Evolutionary conservation across 1,140 invertebrate genomes (phyloP), one percentile per base, ranked within the genome.

Genomic region (Drosophila nigromelanica): DNA sequence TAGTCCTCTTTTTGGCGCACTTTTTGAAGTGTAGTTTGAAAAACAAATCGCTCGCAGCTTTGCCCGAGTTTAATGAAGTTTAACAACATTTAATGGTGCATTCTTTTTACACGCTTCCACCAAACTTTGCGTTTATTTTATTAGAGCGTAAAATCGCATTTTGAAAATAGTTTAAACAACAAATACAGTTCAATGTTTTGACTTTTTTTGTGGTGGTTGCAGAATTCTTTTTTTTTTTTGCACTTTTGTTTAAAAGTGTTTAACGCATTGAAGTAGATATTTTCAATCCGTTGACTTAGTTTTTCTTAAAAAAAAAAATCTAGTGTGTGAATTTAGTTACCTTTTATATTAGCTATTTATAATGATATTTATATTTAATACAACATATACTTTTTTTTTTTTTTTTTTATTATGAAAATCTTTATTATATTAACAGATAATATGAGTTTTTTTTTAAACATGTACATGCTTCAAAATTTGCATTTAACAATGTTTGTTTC

Each of bases 61-160:
- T 30, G 40, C 33, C 10, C 51, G 64, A 74, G 74, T 43, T 78
- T 77, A 75, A 73, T 68, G 78, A 81, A 81, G 62, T 82, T 72
- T 43, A 52, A 58, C 45, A 76, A 72, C 58, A 67, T 70, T 83
- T 79, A 83, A 85, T 76, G 72, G 67, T 51, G 71, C 80, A 64
- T 76, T 79, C 59, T 48, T 64, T 78, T 77, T 69, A 56, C 80
- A 60, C 48, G 62, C 33, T 67, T 37, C 50, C 43, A 15, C 48
- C 48, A 76, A 73, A 78, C 67, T 85, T 83, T 42, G 58, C 51
- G 58, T 61, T 62, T 59, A 64, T 85, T 85, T 83, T 83, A 83
- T 83, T 83, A 67, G 80, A 83, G 80, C 80, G 73, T 72, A 54
- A 85, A 85, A 83, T 85, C 76, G 80, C 45, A 43, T 66, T 85